phyloP scores from a whole-genome alignment of 2,797 vertebrate genomes.

The Buceros bicornis region DNA sequence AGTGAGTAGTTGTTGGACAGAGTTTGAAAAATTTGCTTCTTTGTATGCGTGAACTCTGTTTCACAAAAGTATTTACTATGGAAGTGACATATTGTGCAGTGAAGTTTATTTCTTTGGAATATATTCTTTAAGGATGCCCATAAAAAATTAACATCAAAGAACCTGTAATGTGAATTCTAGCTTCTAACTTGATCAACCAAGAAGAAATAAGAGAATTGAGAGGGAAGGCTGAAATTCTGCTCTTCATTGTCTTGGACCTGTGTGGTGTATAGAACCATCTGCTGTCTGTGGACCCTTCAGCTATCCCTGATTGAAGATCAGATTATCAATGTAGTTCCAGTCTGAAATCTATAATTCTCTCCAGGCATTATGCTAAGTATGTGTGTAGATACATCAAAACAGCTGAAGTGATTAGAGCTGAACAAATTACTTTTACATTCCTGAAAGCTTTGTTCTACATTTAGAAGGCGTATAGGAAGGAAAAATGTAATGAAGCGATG shows the following conservation, averaged over 20 bases:
- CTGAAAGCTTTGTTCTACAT: constrained; percentile 40
- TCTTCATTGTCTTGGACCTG: not conserved
- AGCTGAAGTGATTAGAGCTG: constrained; percentile 65
- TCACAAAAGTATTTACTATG: not conserved
- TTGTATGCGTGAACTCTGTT: not conserved
- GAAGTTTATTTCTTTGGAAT: not conserved
- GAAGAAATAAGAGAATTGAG: not conserved
- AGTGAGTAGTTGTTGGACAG: constrained; percentile 4
- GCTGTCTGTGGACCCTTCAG: constrained; percentile 23
- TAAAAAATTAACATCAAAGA: not conserved
- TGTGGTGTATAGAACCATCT: constrained; percentile 30
- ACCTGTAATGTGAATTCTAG: not conserved
- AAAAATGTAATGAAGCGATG: not conserved
- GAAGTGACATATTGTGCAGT: not conserved
- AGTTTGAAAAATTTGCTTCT: constrained; percentile 28
- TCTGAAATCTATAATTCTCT: constrained; percentile 69
- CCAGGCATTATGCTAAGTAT: constrained; percentile 73
- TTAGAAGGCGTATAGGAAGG: not conserved
- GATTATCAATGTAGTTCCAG: constrained; percentile 63
- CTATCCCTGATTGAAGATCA: constrained; percentile 57
- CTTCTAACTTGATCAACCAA: constrained; percentile 6
- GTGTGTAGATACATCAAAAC: constrained; percentile 17
- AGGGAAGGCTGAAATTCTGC: not conserved
- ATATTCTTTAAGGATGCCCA: not conserved
- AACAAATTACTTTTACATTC: constrained; percentile 29